These are phyloP conservation scores for Lottia scabra DNA, from an alignment of 2,888 invertebrate species.

Conservation along the genomic window DNA sequence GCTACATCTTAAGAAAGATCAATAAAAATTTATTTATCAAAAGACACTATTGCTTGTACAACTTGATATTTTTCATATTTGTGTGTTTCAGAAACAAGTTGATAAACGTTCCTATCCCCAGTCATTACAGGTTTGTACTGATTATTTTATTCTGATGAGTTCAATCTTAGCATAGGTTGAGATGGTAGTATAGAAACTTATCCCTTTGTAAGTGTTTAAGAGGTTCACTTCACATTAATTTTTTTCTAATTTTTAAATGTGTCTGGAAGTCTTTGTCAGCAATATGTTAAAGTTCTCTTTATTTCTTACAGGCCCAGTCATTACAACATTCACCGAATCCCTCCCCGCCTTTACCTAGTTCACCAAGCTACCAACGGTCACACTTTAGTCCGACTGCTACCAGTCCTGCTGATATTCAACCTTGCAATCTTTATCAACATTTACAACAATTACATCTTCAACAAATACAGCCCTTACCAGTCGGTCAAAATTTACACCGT, in stretches of 20 bases:
- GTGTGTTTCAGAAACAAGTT: constrained; percentile 65
- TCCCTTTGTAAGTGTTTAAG: too few relatives aligned
- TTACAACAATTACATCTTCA: constrained; percentile 70
- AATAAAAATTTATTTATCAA: too few relatives aligned
- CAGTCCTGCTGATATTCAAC: constrained; percentile 57
- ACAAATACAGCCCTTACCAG: constrained; percentile 34
- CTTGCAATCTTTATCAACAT: constrained; percentile 68
- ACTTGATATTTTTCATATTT: background rate
- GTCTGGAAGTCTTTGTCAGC: too few relatives aligned
- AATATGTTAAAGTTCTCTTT: background rate
- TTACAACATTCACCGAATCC: constrained; percentile 51
- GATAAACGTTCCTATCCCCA: constrained; percentile 23
- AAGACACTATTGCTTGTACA: too few relatives aligned
- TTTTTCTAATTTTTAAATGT: too few relatives aligned
- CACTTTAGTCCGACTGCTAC: constrained; percentile 53
- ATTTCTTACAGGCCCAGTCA: constrained; percentile 12
- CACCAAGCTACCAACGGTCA: constrained; percentile 45
- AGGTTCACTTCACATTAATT: too few relatives aligned
- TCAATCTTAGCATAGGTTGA: too few relatives aligned
- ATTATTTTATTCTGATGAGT: too few relatives aligned
- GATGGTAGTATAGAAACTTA: too few relatives aligned
- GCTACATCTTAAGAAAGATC: too few relatives aligned
- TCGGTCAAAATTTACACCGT: constrained; percentile 26
- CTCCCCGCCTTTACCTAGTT: constrained; percentile 53
- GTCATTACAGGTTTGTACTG: too few relatives aligned